These are phyloP conservation scores for Ridgeia piscesae DNA, from an alignment of 1,140 invertebrate species.

Conservation along the genomic window DNA sequence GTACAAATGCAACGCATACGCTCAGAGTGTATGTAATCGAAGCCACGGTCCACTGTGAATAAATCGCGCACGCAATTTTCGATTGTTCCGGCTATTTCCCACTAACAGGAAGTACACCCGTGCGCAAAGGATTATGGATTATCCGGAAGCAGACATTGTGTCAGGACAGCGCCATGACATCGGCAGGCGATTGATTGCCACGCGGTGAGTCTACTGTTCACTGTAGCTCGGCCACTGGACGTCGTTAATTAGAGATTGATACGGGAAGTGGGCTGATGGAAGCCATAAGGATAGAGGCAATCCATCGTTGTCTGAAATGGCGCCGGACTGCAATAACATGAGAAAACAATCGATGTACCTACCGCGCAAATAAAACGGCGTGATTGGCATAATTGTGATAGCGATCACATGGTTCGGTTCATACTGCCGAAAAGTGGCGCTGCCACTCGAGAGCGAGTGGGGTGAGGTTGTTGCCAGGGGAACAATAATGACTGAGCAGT, in stretches of 20 bases:
- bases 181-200: not conserved
- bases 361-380: not conserved
- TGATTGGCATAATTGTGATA: not conserved
- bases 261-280: not conserved
- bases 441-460: not conserved
- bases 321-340: not conserved
- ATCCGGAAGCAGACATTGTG: not conserved
- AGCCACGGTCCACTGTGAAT: not conserved
- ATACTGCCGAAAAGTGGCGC: too few species aligned
- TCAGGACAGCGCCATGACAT: not conserved
- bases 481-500: not conserved
- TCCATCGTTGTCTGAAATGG: not conserved
- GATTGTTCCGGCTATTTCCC: not conserved
- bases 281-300: not conserved
- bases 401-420: too few species aligned
- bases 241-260: conserved; percentile 6
- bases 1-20: too few species aligned
- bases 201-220: not conserved
- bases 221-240: not conserved
- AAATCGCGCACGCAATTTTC: not conserved
- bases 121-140: not conserved
- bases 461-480: not conserved
- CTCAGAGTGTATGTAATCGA: not conserved
- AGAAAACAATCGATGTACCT: not conserved
- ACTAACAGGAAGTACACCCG: not conserved